These are phyloP conservation scores for Plagodis pulveraria DNA, from an alignment of 2,888 invertebrate species.

Conservation along the genomic window DNA sequence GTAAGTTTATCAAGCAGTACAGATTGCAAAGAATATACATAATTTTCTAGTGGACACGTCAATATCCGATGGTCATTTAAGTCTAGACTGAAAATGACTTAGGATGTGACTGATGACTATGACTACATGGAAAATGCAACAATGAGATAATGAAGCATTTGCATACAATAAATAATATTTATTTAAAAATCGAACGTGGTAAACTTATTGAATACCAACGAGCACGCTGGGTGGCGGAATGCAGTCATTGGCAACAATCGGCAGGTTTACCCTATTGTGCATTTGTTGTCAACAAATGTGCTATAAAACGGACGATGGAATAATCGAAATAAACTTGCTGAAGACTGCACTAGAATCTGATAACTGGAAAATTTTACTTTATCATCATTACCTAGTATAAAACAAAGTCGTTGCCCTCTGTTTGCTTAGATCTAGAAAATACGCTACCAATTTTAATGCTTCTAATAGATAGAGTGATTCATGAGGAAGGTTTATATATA, in stretches of 20 bases:
- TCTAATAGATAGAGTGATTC: too few species aligned
- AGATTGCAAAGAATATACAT: conserved; percentile 4
- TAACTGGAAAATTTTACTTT: too few species aligned
- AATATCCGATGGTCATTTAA: conserved; percentile 12
- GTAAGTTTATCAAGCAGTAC: too few species aligned
- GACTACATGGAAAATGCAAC: conserved; percentile 29
- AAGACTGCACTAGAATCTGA: too few species aligned
- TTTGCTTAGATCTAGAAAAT: too few species aligned
- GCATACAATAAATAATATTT: conserved; percentile 32
- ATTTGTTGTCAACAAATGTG: conserved; percentile 12
- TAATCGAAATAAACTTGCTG: not conserved
- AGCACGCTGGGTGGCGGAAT: conserved; percentile 14
- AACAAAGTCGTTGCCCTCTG: too few species aligned
- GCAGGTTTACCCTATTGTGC: conserved; percentile 18
- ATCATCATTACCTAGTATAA: too few species aligned
- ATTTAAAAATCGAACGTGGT: conserved; percentile 10
- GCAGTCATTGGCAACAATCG: conserved; percentile 7
- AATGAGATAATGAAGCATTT: conserved; percentile 30
- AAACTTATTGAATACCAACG: conserved; percentile 17
- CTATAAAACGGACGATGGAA: not conserved
- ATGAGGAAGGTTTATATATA: too few species aligned
- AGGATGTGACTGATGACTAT: conserved; percentile 27
- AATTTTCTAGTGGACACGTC: conserved; percentile 13
- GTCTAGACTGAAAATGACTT: conserved; percentile 26
- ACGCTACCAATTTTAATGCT: too few species aligned